Base-by-base conservation (phyloP, 2,888 invertebrate species). In the Napeogenes sylphis region DNA sequence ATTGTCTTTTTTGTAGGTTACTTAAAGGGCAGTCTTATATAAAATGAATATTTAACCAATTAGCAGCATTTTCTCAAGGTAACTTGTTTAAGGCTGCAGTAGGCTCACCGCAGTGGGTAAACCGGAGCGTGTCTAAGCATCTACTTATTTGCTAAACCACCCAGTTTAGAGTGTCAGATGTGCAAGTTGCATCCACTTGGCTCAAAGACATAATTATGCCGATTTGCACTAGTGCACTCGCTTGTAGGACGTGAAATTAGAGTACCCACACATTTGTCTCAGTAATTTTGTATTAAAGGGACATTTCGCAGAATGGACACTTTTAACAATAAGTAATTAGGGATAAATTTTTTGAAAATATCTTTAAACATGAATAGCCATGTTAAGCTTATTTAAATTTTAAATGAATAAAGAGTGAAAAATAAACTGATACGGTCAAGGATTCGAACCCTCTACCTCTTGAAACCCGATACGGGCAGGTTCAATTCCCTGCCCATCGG, bases 171-270 rank as follows among this genome's bases (percentile, higher is more conserved):
- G 65, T 66, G 68, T 65, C 62, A 64, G 68, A 69, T 68, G 69
- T 67, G 62, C 67, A 64, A 68, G 67, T 64, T 64, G 61, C 64
- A 65, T 62, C 62, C 67, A 57, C 68, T 65, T 62, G 65, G 61
- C 61, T 64, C 65, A 67, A 69, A 69, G 68, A 69, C 67, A 63
- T 67, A 69, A 67, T 69, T 69, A 69, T 67, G 65, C 67, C 64
- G 67, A 69, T 69, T 69, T 65, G 63, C 56, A 47, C 60, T 64
- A 56, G 56, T 65, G 65, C 63, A 65, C 65, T 67, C 60, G 55
- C 64, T 56, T 56, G 67, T 55, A 65, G 65, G 65, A 67, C 54
- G 67, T 59, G 53, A 67, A 67, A 69, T 67, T 69, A 65, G 62
- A 58, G 65, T 61, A 63, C 57, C 67, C 61, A 54, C 61, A 58